Evolutionary conservation across 2,113 vertebrate genomes (phyloP), one percentile per base, ranked within the genome.

Genomic region (Leptocoma aspasia): DNA sequence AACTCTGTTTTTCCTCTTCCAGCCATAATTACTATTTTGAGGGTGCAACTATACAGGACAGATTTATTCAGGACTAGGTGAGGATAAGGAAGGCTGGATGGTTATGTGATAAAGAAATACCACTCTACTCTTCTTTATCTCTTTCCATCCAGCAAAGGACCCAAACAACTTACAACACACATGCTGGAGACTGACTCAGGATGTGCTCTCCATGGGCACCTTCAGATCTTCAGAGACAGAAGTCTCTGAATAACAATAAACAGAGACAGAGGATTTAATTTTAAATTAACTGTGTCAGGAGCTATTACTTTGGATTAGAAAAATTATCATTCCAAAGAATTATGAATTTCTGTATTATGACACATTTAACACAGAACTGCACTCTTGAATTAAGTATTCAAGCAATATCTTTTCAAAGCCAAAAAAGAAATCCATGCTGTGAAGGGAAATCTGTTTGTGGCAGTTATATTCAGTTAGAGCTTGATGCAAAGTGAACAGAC

Each of bases 341-440:
- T 77, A 86, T 80, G 82, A 90, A 95, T 95, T 91, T 79, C 78
- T 91, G n/a, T 89, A 66, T 93, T 75, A 63, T 6, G 35, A 92
- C 44, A 66, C 79, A 54, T 92, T 89, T 54, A 91, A 60, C 3
- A 27, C 35, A 84, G 72, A 82, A 71, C 37, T 90, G 94, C 77
- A 92, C 47, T 89, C 47, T 65, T 84, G 84, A 85, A 91, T 69
- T 45, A 84, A 71, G 59, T 70, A 78, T 57, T 93, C 61, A 80
- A 93, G 65, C 18, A 82, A 70, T 54, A 37, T 11, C 8, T 49
- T 80, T 20, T 50, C 16, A 82, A 84, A 89, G 31, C 2, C 11
- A 70, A 35, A 82, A 87, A 82, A 73, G 13, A 60, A n/a, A 27
- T 7, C 13, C 44, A 52, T 30, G 41, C 57, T 82, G 31, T 71